These are phyloP conservation scores for Urosaurus nigricauda DNA, from an alignment of 2,797 vertebrate genomes.

Conservation along the genomic window DNA sequence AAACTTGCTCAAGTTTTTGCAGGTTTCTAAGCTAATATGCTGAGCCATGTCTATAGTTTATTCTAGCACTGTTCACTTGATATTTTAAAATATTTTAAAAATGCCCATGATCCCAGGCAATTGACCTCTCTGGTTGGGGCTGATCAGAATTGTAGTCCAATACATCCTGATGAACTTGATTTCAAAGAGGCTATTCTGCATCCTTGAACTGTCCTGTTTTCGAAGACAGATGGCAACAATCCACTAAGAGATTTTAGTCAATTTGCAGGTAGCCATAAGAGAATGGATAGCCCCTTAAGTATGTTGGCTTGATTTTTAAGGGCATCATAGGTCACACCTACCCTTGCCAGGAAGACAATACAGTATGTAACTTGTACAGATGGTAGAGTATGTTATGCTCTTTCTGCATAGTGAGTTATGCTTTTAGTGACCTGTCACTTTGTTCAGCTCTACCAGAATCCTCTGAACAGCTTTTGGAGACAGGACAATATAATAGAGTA, in stretches of 20 bases:
- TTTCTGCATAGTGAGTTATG: not conserved
- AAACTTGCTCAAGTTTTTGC: not conserved
- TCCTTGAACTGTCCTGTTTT: not conserved
- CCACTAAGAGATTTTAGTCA: not conserved
- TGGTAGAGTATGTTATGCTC: not conserved
- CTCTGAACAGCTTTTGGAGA: slow-evolving; percentile 8
- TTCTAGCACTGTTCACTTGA: no score
- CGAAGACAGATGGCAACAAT: not conserved
- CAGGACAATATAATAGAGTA: not conserved
- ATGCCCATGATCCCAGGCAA: no score
- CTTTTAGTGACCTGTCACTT: not conserved
- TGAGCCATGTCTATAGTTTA: not conserved
- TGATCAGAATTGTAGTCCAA: not conserved
- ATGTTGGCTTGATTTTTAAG: not conserved
- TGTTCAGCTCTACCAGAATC: not conserved
- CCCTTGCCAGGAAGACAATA: not conserved
- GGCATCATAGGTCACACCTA: not conserved
- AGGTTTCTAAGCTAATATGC: not conserved
- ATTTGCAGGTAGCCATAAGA: not conserved
- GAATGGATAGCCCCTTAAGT: not conserved
- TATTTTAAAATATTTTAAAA: no score
- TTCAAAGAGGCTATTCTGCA: not conserved
- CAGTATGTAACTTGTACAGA: not conserved
- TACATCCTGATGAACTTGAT: not conserved
- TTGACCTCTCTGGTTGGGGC: no score